Base-by-base conservation (phyloP, 2,888 invertebrate genomes). In the Clitarchus hookeri region DNA sequence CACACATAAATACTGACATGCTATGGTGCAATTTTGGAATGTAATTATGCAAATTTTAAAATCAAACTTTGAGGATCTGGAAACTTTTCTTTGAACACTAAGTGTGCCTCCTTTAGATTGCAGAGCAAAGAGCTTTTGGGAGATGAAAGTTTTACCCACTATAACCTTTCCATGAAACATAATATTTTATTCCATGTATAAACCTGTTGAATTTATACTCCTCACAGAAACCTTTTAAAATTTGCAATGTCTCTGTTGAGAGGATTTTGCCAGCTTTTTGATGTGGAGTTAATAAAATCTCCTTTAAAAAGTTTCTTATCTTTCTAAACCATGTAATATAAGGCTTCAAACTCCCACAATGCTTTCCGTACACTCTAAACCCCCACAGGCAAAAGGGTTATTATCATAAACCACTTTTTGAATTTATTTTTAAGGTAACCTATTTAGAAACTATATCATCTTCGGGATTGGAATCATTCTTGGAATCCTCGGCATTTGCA, bases 41-140 rank as follows among this genome's bases (percentile, higher is more conserved):
- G 6, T 26, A 80, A 36, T 25, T 80, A 8, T 82, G 27, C 82
- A 27, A 82, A 82, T 82, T 82, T 82, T 82, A 82, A 82, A 82
- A 27, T 16, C 82, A 8, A 27, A 82, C 82, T 19, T 82, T 82
- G 11, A 82, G 0, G 44, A n/a, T 82, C 44, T 82, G 82, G 82
- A 27, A 82, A 82, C 36, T 82, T 82, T 82, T 82, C 82, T 27
- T 82, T 82, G 44, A 82, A 82, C 23, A 82, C 1, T 0, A 19
- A 9, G 82, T 82, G 26, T 2, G 8, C 82, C 26, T 36, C 82
- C 9, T 82, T 82, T 8, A 82, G 23, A 82, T 82, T 82, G 23
- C 44, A 36, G 27, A 82, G 82, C 36, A 82, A 19, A 6, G 26
- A 82, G 8, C 9, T 2, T 82, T 36, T 82, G 27, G 8, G 3